Conservation (phyloP, 2,888 invertebrate species). For the Acanthococcus lagerstroemiae region DNA sequence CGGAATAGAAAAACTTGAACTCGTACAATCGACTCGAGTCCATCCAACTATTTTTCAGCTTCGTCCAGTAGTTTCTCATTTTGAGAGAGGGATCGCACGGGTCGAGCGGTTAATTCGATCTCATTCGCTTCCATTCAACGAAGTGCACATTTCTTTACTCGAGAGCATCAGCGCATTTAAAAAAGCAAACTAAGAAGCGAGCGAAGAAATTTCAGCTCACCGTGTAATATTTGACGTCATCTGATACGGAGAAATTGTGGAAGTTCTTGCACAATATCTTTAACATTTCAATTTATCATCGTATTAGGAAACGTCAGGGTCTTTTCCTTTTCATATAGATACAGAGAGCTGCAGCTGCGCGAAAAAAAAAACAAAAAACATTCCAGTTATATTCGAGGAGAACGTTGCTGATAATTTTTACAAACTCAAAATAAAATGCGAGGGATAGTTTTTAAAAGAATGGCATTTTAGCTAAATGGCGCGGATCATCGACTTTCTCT, state of each 20-base stretch:
- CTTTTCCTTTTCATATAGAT: not conserved
- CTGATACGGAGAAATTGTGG: not conserved
- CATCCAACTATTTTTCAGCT: no score
- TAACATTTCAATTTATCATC: slow-evolving; percentile 1
- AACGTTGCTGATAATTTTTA: not conserved
- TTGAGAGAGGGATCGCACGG: no score
- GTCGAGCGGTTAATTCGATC: no score
- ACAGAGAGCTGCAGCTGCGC: no score
- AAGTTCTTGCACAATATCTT: not conserved
- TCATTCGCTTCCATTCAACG: no score
- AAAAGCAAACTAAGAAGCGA: no score
- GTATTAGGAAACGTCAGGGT: not conserved
- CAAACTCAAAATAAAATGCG: not conserved
- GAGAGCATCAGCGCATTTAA: no score
- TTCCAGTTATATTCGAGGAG: not conserved
- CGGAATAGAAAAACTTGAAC: no score
- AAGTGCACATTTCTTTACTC: no score
- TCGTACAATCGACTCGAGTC: no score
- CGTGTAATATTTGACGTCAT: not conserved
- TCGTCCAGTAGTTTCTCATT: no score
- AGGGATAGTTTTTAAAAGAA: not conserved
- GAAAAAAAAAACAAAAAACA: no score
- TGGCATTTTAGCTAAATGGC: not conserved
- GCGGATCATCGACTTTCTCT: not conserved
- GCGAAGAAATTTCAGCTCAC: not conserved